Evolutionary conservation across 2,113 vertebrate species (phyloP).

Genomic region (Alosa alosa): DNA sequence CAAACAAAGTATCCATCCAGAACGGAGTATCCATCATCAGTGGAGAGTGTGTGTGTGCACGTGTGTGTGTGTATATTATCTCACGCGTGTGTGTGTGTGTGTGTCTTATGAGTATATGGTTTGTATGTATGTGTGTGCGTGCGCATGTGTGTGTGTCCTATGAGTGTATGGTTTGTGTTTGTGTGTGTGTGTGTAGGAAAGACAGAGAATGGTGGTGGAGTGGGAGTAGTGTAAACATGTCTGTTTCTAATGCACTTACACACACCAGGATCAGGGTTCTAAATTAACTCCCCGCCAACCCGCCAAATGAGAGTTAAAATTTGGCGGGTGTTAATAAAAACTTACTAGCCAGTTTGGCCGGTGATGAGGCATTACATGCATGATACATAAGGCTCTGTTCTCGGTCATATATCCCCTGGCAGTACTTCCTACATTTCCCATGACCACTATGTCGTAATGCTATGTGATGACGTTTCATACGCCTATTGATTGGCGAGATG

Average conservation of each 20-base stretch:
- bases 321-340: too few species aligned
- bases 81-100: neutral
- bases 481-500: too few species aligned
- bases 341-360: too few species aligned
- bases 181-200: neutral
- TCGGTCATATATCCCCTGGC: too few species aligned
- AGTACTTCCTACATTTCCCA: too few species aligned
- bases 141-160: neutral
- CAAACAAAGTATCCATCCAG: neutral
- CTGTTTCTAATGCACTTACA: neutral
- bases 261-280: neutral
- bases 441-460: too few species aligned
- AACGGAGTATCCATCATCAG: neutral
- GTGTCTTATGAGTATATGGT: too few species aligned
- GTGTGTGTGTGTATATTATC: neutral
- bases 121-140: neutral
- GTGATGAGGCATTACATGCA: too few species aligned
- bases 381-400: too few species aligned
- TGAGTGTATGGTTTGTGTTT: neutral
- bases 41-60: neutral
- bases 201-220: neutral
- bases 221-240: neutral
- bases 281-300: too few species aligned
- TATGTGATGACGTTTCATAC: too few species aligned
- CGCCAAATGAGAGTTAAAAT: too few species aligned